These are phyloP conservation scores for Propithecus perrieri DNA, from an alignment of 2,797 vertebrate species.

Conservation along the genomic window DNA sequence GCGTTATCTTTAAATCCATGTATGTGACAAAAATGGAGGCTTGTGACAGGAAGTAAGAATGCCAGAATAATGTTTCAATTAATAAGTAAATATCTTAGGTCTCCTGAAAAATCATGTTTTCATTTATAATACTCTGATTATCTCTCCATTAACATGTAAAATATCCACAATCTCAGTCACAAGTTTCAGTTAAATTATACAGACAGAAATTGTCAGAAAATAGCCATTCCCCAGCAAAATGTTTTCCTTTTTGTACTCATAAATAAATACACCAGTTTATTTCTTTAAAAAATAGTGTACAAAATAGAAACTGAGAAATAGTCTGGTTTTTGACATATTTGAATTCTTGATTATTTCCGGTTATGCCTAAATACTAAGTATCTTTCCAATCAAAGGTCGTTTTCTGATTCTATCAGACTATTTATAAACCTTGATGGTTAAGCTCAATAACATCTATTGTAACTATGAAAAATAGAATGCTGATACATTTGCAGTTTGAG, in stretches of 20 bases:
- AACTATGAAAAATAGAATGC: background rate
- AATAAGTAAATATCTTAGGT: fast-evolving
- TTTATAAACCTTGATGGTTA: background rate
- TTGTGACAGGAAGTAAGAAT: background rate
- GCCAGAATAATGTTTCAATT: fast-evolving
- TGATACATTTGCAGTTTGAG: no score
- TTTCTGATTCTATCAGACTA: background rate
- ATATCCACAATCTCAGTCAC: background rate
- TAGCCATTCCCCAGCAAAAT: fast-evolving
- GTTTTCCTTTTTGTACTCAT: background rate
- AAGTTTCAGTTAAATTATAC: background rate
- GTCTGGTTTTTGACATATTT: background rate
- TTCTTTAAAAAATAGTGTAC: background rate
- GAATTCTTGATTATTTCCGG: background rate
- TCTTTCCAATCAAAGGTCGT: background rate
- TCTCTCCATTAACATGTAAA: background rate
- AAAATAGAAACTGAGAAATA: background rate
- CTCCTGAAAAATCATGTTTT: fast-evolving
- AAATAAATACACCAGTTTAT: background rate
- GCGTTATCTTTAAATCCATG: background rate
- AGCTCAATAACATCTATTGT: background rate
- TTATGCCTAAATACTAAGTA: background rate
- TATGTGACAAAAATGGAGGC: fast-evolving
- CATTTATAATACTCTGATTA: fast-evolving
- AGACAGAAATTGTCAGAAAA: background rate